Percentiles rank a stretch among this genome's conserved stretches.
Evolutionary conservation across 1,140 invertebrate species (phyloP).

Genomic region (Musca vetustissima): DNA sequence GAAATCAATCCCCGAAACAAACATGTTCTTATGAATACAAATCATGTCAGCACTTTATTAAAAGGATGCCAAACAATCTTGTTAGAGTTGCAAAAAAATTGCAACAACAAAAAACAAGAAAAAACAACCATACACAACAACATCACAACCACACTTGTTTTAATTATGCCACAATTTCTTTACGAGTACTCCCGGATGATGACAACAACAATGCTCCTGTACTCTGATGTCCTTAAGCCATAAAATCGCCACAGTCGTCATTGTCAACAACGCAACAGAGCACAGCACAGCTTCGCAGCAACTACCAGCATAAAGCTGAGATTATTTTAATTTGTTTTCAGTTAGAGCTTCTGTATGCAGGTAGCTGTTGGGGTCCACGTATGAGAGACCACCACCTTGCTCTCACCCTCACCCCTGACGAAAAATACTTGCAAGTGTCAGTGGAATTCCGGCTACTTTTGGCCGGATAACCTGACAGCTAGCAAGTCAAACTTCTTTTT

Average conservation of each 20-base stretch:
- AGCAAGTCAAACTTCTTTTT: too few species aligned
- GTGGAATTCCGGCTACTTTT: too few species aligned
- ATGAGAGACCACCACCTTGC: background rate
- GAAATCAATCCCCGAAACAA: too few species aligned
- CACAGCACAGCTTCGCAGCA: too few species aligned
- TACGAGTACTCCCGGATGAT: background rate
- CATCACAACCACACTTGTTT: background rate
- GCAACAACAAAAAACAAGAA: too few species aligned
- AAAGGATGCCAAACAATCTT: slow-evolving; percentile 22
- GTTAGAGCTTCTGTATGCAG: slow-evolving; percentile 12
- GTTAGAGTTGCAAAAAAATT: slow-evolving; percentile 5
- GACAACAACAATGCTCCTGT: background rate
- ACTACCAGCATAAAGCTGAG: background rate
- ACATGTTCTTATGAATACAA: background rate
- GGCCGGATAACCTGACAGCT: too few species aligned
- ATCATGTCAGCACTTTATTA: slow-evolving; percentile 23
- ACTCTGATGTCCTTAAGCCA: slow-evolving; percentile 1
- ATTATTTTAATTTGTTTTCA: slow-evolving; percentile 17
- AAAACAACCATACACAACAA: too few species aligned
- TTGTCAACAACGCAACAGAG: background rate
- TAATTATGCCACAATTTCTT: slow-evolving; percentile 10
- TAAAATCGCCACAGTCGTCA: background rate
- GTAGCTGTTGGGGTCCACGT: background rate
- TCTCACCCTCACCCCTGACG: too few species aligned
- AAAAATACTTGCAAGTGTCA: too few species aligned